phyloP scores from a whole-genome alignment of 2,113 vertebrate genomes.

The Alligator mississippiensis region DNA sequence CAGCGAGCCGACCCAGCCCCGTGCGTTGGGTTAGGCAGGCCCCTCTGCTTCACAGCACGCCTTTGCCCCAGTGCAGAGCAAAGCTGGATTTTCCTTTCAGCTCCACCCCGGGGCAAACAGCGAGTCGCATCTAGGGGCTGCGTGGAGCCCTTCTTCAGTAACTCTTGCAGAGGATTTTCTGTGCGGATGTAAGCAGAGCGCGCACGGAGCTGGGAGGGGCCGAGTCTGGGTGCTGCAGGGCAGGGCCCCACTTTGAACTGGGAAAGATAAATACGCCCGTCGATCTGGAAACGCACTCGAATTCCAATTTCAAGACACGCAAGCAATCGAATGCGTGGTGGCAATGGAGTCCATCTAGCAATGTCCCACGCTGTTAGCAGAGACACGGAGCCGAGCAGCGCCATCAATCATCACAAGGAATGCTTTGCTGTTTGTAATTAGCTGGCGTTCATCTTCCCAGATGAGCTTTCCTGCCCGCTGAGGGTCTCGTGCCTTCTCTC shows the following conservation, averaged over 20 bases:
- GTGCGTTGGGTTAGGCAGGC: background rate
- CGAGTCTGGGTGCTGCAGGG: background rate
- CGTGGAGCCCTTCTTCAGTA: background rate
- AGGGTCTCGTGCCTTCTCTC: background rate
- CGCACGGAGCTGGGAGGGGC: background rate
- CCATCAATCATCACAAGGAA: background rate
- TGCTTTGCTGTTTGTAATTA: background rate
- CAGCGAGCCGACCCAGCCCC: fast-evolving
- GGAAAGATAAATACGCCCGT: background rate
- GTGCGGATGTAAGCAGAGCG: background rate
- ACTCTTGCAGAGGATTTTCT: background rate
- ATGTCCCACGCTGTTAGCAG: background rate
- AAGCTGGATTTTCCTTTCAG: fast-evolving
- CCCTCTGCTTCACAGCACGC: background rate
- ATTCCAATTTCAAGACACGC: background rate
- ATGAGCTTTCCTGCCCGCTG: background rate
- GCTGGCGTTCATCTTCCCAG: background rate
- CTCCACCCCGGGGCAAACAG: too few relatives aligned
- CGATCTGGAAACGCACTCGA: background rate
- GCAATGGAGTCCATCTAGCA: constrained; percentile 20
- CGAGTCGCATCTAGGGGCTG: background rate
- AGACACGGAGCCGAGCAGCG: background rate
- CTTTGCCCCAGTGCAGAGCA: background rate
- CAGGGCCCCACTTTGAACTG: background rate
- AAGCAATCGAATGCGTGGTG: fast-evolving